These are phyloP conservation scores for Teleopsis dalmanni DNA, from an alignment of 1,140 invertebrate genomes.

Conservation along the genomic window DNA sequence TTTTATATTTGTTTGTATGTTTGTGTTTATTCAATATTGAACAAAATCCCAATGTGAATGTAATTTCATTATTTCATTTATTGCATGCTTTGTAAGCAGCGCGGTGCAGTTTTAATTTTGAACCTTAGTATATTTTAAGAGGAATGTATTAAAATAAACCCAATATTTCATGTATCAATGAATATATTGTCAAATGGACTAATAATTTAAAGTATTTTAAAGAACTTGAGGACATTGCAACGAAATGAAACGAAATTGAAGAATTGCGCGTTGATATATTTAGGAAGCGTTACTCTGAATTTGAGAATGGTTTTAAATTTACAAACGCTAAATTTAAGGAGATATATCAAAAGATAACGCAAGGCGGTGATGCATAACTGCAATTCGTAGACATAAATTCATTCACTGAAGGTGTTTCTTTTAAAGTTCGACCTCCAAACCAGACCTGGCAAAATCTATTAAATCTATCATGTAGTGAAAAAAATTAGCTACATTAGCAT, in stretches of 20 bases:
- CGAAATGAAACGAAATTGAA: slow-evolving; percentile 67
- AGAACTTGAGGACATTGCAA: slow-evolving; percentile 77
- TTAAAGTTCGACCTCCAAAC: slow-evolving; percentile 89
- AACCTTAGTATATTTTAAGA: too few species aligned
- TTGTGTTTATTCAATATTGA: too few species aligned
- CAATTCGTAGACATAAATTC: slow-evolving; percentile 96
- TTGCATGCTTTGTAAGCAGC: too few species aligned
- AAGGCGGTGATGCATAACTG: slow-evolving; percentile 94
- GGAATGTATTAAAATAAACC: slow-evolving; percentile 66
- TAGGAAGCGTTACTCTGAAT: slow-evolving; percentile 72
- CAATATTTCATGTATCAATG: slow-evolving; percentile 70
- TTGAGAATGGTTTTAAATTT: slow-evolving; percentile 81
- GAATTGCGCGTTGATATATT: slow-evolving; percentile 59
- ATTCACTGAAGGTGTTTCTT: slow-evolving; percentile 93
- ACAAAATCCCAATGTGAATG: too few species aligned
- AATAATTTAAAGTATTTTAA: slow-evolving; percentile 66
- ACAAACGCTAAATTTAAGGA: slow-evolving; percentile 89
- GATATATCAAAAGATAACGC: slow-evolving; percentile 98
- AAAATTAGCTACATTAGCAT: slow-evolving; percentile 90
- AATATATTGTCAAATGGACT: slow-evolving; percentile 63
- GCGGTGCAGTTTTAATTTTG: too few species aligned
- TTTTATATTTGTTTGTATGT: too few species aligned
- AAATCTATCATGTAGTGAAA: slow-evolving; percentile 98
- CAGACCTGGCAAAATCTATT: slow-evolving; percentile 99
- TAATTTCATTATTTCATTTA: too few species aligned